Conservation (phyloP, 2,888 invertebrate genomes). For the Brachyptera risi region DNA sequence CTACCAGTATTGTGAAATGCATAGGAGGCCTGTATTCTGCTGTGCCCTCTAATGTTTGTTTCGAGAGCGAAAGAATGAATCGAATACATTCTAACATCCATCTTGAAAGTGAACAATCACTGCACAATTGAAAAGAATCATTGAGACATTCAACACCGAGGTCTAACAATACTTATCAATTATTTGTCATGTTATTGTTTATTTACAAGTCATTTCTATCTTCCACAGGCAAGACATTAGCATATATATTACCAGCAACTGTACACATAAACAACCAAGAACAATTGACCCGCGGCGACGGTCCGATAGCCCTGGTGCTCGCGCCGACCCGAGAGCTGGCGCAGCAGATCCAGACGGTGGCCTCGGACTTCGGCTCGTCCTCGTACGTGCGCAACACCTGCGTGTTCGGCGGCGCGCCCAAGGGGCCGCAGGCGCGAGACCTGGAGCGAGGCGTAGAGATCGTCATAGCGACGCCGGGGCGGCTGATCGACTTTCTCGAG, state of each 20-base stretch:
- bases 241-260: slow-evolving; percentile 88
- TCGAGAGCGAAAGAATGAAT: too few species aligned
- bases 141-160: too few species aligned
- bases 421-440: slow-evolving; percentile 62
- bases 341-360: slow-evolving; percentile 85
- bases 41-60: too few species aligned
- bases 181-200: not conserved
- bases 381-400: slow-evolving; percentile 78
- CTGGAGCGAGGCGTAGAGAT: slow-evolving; percentile 46
- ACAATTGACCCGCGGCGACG: slow-evolving; percentile 79
- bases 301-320: slow-evolving; percentile 86
- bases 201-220: slow-evolving; percentile 41
- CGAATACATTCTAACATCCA: too few species aligned
- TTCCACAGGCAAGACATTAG: slow-evolving; percentile 87
- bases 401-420: slow-evolving; percentile 88
- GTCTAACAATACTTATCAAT: not conserved
- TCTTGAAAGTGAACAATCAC: too few species aligned
- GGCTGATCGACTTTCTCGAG: slow-evolving; percentile 51
- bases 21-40: too few species aligned
- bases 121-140: too few species aligned
- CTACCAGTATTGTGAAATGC: too few species aligned
- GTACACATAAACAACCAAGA: slow-evolving; percentile 93
- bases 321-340: slow-evolving; percentile 88
- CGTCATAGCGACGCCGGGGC: slow-evolving; percentile 51
- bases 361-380: slow-evolving; percentile 71